phyloP scores from a whole-genome alignment of 2,113 vertebrate species.

The Nicator chloris region DNA sequence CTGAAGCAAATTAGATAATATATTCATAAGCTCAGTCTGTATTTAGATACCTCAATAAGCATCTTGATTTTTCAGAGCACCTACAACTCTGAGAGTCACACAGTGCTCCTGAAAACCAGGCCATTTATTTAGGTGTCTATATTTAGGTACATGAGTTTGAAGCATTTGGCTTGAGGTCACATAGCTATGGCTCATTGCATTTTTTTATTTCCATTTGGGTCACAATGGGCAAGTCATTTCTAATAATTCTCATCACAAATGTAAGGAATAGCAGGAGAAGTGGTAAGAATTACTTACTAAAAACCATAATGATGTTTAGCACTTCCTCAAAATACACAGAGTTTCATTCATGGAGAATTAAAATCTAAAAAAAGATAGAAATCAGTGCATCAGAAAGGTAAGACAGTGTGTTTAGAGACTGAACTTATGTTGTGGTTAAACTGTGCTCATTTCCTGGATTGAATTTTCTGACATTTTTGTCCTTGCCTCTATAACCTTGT shows the following conservation, averaged over 20 bases:
- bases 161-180: constrained; percentile 49
- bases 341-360: neutral
- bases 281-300: neutral
- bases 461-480: neutral
- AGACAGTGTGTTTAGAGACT: neutral
- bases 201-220: constrained; percentile 60
- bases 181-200: constrained; percentile 29
- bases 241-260: constrained; percentile 3
- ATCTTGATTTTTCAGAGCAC: constrained; percentile 46
- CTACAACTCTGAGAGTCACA: neutral
- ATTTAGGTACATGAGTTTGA: constrained; percentile 59
- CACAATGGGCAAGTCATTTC: constrained; percentile 42
- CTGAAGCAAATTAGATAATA: neutral
- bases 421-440: neutral
- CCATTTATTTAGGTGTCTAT: constrained; percentile 62
- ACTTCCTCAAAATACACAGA: neutral
- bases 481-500: neutral
- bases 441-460: neutral
- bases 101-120: constrained; percentile 42
- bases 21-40: neutral
- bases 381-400: neutral
- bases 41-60: neutral
- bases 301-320: neutral
- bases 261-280: neutral
- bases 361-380: neutral